Evolutionary conservation across 2,888 invertebrate genomes (phyloP).

Genomic region (Cetonia aurata): DNA sequence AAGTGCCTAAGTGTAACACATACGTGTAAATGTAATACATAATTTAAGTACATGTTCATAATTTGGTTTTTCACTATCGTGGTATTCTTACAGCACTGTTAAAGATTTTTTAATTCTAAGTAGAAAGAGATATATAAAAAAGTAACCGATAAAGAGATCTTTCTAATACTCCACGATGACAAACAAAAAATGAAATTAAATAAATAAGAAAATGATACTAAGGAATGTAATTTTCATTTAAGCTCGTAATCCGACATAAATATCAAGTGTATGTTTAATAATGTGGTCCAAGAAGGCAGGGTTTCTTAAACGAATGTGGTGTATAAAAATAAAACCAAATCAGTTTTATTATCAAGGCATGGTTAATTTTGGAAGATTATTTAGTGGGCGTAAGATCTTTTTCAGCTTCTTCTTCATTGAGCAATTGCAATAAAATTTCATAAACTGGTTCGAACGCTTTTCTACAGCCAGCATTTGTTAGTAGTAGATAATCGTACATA

Average conservation of each 20-base stretch:
- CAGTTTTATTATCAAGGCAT: constrained; percentile 34
- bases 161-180: constrained; percentile 13
- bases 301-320: constrained; percentile 11
- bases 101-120: not conserved
- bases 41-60: no score
- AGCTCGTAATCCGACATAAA: constrained; percentile 12
- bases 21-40: no score
- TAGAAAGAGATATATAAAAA: constrained; percentile 14
- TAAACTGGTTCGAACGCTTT: constrained; percentile 90
- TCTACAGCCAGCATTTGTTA: constrained; percentile 87
- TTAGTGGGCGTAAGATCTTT: constrained; percentile 81
- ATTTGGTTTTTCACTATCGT: no score
- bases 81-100: no score
- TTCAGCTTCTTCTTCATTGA: constrained; percentile 81
- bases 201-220: constrained; percentile 23
- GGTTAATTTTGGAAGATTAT: constrained; percentile 61
- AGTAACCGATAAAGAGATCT: constrained; percentile 15
- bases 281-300: constrained; percentile 28
- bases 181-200: constrained; percentile 3
- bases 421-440: constrained; percentile 82
- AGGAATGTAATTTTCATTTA: constrained; percentile 26
- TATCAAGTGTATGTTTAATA: constrained; percentile 27
- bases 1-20: no score
- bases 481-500: constrained; percentile 92
- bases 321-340: constrained; percentile 38